A percentile compares a stretch with the other conserved stretches of the same genome.
Evolutionary conservation across 1,140 invertebrate species (phyloP).

Genomic region (Saccostrea echinata): DNA sequence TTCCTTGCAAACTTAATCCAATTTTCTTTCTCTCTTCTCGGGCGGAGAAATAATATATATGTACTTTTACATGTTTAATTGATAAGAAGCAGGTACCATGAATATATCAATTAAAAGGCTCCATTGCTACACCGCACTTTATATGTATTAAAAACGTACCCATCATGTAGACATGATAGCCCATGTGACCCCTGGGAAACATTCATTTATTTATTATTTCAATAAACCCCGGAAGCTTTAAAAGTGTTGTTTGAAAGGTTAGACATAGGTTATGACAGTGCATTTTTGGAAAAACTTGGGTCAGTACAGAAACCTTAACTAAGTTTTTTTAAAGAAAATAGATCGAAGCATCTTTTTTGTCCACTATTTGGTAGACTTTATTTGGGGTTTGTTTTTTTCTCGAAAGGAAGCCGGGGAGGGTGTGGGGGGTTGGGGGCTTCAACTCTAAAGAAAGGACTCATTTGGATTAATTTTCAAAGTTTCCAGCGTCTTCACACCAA

Average conservation of each 20-base stretch:
- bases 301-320: not conserved
- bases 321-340: too few relatives aligned
- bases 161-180: not conserved
- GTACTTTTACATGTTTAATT: not conserved
- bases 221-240: not conserved
- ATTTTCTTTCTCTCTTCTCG: not conserved
- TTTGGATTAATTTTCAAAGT: too few relatives aligned
- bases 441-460: too few relatives aligned
- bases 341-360: too few relatives aligned
- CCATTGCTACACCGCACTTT: too few relatives aligned
- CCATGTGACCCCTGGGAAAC: not conserved
- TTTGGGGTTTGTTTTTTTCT: too few relatives aligned
- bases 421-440: too few relatives aligned
- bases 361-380: too few relatives aligned
- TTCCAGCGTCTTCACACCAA: too few relatives aligned
- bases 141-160: too few relatives aligned
- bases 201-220: not conserved
- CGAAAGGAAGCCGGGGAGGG: too few relatives aligned
- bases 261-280: not conserved
- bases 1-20: not conserved
- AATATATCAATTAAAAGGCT: not conserved
- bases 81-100: not conserved
- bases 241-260: not conserved
- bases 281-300: not conserved
- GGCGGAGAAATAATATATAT: not conserved